These are phyloP conservation scores for Enteromius anoplus DNA, from an alignment of 2,797 vertebrate species.

Conservation along the genomic window DNA sequence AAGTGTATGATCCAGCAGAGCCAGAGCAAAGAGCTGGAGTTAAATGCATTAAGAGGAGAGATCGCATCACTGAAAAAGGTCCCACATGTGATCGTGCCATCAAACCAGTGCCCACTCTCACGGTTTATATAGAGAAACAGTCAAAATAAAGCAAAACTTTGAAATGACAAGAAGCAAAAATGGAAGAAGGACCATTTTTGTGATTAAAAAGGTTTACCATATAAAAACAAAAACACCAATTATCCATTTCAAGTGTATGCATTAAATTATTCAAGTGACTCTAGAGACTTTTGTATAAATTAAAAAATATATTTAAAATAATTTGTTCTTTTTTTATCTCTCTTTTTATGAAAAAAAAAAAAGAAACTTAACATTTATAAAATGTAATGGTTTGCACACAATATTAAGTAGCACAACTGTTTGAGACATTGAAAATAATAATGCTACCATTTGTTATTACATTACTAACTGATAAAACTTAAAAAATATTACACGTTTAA, in stretches of 20 bases:
- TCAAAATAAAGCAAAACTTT: neutral
- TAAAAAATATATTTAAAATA: neutral
- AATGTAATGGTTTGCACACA: neutral
- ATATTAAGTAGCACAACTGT: neutral
- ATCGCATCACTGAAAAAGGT: conserved; percentile 81
- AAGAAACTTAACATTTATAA: neutral
- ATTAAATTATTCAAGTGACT: neutral
- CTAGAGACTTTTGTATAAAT: neutral
- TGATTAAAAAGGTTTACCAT: neutral
- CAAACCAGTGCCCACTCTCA: neutral
- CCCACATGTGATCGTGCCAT: neutral
- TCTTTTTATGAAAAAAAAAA: neutral
- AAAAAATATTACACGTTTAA: neutral
- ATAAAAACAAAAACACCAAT: neutral
- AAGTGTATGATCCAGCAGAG: conserved; percentile 87
- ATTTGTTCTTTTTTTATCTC: neutral
- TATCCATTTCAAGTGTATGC: neutral
- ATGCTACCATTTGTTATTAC: neutral
- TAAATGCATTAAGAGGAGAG: conserved; percentile 83
- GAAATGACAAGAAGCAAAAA: no score
- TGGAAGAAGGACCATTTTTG: neutral
- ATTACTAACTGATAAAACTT: neutral
- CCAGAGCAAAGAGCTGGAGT: conserved; percentile 86
- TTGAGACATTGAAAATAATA: neutral
- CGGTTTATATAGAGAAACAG: neutral